These are phyloP conservation scores for Glyphotaelius pellucidus DNA, from an alignment of 2,888 invertebrate genomes.

Conservation along the genomic window DNA sequence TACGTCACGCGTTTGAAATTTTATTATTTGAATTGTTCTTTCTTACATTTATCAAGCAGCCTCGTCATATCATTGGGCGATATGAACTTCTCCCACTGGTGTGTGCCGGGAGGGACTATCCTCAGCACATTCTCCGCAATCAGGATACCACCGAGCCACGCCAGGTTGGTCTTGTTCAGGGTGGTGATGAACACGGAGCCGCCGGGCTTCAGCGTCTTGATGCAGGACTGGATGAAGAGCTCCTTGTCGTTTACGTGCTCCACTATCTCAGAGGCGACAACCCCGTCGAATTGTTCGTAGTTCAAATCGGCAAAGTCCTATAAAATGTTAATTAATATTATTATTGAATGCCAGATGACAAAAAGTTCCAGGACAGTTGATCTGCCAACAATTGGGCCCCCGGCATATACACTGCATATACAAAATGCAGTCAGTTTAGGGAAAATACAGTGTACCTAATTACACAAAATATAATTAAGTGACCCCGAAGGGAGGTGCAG, in stretches of 20 bases:
- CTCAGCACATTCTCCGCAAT: constrained; percentile 87
- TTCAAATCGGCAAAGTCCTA: constrained; percentile 76
- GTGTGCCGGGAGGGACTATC: constrained; percentile 89
- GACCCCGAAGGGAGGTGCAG: no score
- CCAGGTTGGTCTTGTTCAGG: constrained; percentile 78
- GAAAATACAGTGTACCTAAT: no score
- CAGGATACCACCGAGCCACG: constrained; percentile 83
- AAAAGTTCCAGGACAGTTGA: no score
- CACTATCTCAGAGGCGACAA: constrained; percentile 92
- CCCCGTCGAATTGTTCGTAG: constrained; percentile 83
- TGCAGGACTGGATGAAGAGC: constrained; percentile 82
- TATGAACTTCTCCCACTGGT: constrained; percentile 94
- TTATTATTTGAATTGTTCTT: neutral
- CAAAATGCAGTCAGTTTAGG: no score
- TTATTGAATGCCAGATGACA: no score
- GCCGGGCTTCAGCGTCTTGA: constrained; percentile 81
- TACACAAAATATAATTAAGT: no score
- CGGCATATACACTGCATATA: no score
- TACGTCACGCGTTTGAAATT: no score
- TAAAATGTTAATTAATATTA: constrained; percentile 65
- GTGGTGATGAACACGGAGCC: constrained; percentile 86
- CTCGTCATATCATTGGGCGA: constrained; percentile 86
- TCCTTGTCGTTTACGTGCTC: constrained; percentile 90
- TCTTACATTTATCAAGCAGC: constrained; percentile 84
- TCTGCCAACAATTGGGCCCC: no score